Base-by-base conservation (phyloP, 2,797 vertebrate genomes). In the Lepus oiostolus region DNA sequence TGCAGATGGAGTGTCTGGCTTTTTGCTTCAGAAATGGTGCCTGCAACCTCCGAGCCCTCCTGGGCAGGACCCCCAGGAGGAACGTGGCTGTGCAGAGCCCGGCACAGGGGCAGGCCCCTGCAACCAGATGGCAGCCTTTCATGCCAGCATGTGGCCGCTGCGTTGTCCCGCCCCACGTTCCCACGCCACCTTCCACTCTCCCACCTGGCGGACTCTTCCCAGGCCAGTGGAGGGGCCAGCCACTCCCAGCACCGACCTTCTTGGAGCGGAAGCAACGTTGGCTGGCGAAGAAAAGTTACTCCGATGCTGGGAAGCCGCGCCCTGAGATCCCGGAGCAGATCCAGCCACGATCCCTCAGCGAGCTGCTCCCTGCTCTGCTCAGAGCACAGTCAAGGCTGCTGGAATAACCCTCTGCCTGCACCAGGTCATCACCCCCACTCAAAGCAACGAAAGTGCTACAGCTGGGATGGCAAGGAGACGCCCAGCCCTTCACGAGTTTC, bases 141-240 rank as follows among this genome's bases (percentile, higher is more conserved):
- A 17, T 30, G 80, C 32, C n/a, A 1, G 75, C 74, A 52, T 50
- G 90, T 16, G 82, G 88, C 80, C 0, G 4, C 35, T 76, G 58
- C 38, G 38, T 32, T 47, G 63, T 50, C 63, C 72, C 80, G 72
- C 19, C 85, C 38, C 32, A 14, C 28, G 3, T 88, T 71, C 85
- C 92, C 86, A 74, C 92, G 54, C 79, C 9, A n/a, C 72, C 54
- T 58, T 58, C 54, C 83, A 13, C 68, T 42, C 80, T 60, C 54
- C 92, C 81, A 76, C 85, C 92, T 94, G 91, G 52, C 91, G 70
- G 91, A 95, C 82, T 89, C 76, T 58, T 24, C 90, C 72, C 6
- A 4, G 54, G 71, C 72, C 42, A 8, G 28, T 2, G 4, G n/a
- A 72, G 17, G 14, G 6, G 21, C 54, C 7, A 22, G 58, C 75